A percentile compares a stretch with the other conserved stretches of the same genome.
These are phyloP conservation scores for Calliphora vicina DNA, from an alignment of 1,140 invertebrate genomes.

Conservation along the genomic window DNA sequence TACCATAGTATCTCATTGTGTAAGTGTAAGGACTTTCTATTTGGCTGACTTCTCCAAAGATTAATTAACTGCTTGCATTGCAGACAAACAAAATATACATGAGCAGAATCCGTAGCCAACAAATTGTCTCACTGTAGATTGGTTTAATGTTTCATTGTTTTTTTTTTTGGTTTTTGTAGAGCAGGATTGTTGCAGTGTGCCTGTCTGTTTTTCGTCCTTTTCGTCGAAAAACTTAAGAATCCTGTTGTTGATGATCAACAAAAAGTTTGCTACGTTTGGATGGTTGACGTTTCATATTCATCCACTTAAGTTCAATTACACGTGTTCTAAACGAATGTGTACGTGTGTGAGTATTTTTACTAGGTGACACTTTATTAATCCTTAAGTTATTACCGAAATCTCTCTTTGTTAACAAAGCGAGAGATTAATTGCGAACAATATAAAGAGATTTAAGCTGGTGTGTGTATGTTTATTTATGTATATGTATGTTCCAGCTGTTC, in stretches of 20 bases:
- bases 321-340: neutral
- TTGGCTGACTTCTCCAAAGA: neutral
- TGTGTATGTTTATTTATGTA: neutral
- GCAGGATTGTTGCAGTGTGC: neutral
- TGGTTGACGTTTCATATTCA: neutral
- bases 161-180: neutral
- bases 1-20: neutral
- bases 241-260: neutral
- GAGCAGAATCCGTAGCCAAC: neutral
- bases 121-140: neutral
- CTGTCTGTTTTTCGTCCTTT: neutral
- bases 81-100: neutral
- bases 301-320: slow-evolving; percentile 12
- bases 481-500: too few species aligned
- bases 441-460: neutral
- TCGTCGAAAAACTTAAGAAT: neutral
- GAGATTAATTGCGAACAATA: neutral
- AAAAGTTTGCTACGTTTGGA: neutral
- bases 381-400: neutral
- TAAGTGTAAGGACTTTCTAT: neutral
- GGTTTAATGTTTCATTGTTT: neutral
- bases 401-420: neutral
- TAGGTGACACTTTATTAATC: slow-evolving; percentile 16
- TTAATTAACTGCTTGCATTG: neutral
- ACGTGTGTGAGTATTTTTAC: neutral